Evolutionary conservation across 2,888 invertebrate genomes (phyloP).

Genomic region (Andrena camellia): DNA sequence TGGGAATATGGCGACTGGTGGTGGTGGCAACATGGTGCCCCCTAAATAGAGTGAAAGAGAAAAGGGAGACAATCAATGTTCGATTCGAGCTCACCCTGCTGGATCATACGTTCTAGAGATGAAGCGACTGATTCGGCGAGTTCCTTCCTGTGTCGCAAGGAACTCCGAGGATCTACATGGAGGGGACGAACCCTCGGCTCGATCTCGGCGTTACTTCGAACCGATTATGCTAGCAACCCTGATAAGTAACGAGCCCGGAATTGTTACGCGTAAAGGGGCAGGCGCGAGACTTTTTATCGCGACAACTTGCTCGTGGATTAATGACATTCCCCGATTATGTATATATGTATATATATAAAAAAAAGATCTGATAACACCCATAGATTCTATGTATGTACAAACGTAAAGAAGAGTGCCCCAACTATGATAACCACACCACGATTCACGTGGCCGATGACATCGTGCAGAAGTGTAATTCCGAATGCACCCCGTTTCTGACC

Average conservation of each 20-base stretch:
- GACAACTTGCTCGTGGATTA: slow-evolving; percentile 23
- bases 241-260: slow-evolving; percentile 16
- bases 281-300: not conserved
- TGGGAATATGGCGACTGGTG: slow-evolving; percentile 87
- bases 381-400: slow-evolving; percentile 71
- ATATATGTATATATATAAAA: slow-evolving; percentile 24
- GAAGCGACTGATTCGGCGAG: not conserved
- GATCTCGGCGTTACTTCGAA: not conserved
- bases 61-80: slow-evolving; percentile 72
- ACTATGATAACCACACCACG: slow-evolving; percentile 70
- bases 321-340: slow-evolving; percentile 28
- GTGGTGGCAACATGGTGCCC: slow-evolving; percentile 87
- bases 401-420: slow-evolving; percentile 70
- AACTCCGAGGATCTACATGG: not conserved
- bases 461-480: slow-evolving; percentile 59
- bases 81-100: slow-evolving; percentile 12
- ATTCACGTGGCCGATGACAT: slow-evolving; percentile 66
- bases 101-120: not conserved
- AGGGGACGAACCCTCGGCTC: slow-evolving; percentile 3
- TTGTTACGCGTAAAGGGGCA: not conserved
- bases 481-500: not conserved
- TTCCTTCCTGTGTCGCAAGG: not conserved
- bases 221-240: not conserved
- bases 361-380: slow-evolving; percentile 71
- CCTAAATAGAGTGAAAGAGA: slow-evolving; percentile 84